Evolutionary conservation across 2,797 vertebrate species (phyloP), one percentile per base, ranked within the genome.

Genomic region (Bovichtus variegatus): DNA sequence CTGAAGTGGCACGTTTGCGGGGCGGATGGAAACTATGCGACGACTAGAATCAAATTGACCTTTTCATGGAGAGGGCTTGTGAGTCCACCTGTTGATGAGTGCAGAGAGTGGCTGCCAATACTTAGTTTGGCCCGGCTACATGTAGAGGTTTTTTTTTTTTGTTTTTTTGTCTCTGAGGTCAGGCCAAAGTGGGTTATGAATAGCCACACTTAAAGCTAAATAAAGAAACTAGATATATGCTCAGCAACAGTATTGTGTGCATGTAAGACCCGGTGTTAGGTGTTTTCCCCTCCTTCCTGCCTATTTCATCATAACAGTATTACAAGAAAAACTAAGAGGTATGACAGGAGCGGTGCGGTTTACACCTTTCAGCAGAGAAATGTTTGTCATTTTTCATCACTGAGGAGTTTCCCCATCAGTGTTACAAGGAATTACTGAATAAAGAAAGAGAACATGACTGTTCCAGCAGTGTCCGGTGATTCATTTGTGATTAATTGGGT

Each of bases 41-140:
- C 50, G 60, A 68, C 71, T n/a, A n/a, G 69, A 74, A 67, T 71
- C 59, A 36, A 53, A 71, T 15, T 87, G 86, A 86, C 89, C 89
- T 90, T 89, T 82, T 31, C 71, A 31, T 9, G 36, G 38, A 46
- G 71, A 40, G 41, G 76, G 71, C 60, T 54, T 70, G 67, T 27
- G 63, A 80, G 80, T 75, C 80, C 84, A 91, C 87, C 87, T 90
- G 90, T 90, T 77, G 87, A 85, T 75, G 81, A 60, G 75, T 41
- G 63, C 60, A 69, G 71, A 63, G 51, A 31, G 47, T 53, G 81
- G 58, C 76, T 65, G 68, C 55, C 59, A 71, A 80, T 13, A 18
- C 29, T 51, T 41, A 44, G n/a, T 55, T 40, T 65, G 70, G 51
- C 51, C 47, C 18, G 16, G 76, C 13, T 61, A 15, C 58, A 64